These are phyloP conservation scores for Chelon auratus DNA, from an alignment of 2,797 vertebrate species.

Conservation along the genomic window DNA sequence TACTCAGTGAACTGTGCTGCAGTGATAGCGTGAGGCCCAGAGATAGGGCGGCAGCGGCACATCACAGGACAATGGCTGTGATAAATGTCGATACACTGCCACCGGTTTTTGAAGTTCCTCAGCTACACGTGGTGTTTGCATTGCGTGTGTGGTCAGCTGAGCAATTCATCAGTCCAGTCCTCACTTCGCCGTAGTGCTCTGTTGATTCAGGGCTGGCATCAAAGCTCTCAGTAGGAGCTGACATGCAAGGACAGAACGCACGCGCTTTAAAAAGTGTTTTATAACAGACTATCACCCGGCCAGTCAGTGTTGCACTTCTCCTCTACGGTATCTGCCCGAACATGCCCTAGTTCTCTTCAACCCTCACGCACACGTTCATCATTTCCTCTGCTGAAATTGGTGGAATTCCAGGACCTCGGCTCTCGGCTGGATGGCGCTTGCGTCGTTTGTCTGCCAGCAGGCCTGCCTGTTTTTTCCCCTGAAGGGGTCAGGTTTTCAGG, in stretches of 20 bases:
- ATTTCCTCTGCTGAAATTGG: constrained; percentile 75
- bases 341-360: constrained; percentile 50
- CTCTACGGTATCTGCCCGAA: constrained; percentile 58
- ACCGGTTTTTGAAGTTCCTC: constrained; percentile 42
- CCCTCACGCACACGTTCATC: constrained; percentile 47
- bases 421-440: constrained; percentile 61
- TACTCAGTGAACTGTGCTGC: constrained; percentile 73
- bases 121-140: constrained; percentile 33
- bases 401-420: constrained; percentile 74
- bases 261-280: constrained; percentile 25
- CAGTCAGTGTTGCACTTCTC: constrained; percentile 50
- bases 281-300: constrained; percentile 32
- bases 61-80: constrained; percentile 56
- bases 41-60: constrained; percentile 54
- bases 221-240: constrained; percentile 30
- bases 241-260: constrained; percentile 18
- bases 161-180: constrained; percentile 26
- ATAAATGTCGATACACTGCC: constrained; percentile 53
- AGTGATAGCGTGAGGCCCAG: constrained; percentile 64
- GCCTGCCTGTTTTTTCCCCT: constrained; percentile 60
- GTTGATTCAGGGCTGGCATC: constrained; percentile 22
- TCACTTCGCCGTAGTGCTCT: constrained; percentile 16
- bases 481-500: constrained; percentile 68
- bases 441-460: constrained; percentile 71
- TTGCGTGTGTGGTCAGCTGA: constrained; percentile 42